Conservation (phyloP, 1,140 invertebrate genomes). For the Globodera rostochiensis region DNA sequence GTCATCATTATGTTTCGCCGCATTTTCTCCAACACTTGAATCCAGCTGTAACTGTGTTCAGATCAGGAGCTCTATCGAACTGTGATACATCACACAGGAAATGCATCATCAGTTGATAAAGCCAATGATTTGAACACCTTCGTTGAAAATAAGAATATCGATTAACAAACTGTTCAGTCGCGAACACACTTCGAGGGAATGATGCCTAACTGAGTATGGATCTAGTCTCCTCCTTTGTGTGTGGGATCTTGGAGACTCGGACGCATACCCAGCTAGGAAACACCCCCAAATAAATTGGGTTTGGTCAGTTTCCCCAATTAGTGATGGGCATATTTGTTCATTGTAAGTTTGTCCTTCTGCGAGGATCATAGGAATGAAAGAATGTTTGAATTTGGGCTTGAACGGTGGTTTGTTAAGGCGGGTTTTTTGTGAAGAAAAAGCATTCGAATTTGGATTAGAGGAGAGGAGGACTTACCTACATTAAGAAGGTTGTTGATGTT, state of each 20-base stretch:
- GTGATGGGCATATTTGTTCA: no score
- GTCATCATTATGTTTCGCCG: no score
- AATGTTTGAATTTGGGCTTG: no score
- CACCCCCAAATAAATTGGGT: conserved; percentile 4
- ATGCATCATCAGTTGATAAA: conserved; percentile 44
- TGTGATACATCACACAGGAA: conserved; percentile 39
- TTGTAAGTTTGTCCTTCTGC: no score
- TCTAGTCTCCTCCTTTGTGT: conserved; percentile 35
- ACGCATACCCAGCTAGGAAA: conserved; percentile 33
- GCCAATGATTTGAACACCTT: conserved; percentile 12
- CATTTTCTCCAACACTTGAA: no score
- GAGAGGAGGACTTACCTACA: not conserved
- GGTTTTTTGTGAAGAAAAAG: no score
- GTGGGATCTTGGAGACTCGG: conserved; percentile 22
- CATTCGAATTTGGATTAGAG: not conserved
- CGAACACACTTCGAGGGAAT: conserved; percentile 6
- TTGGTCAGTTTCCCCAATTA: not conserved
- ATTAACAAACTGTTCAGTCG: not conserved
- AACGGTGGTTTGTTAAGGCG: no score
- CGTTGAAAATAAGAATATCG: not conserved
- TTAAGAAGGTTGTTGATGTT: not conserved
- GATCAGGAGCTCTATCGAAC: conserved; percentile 46
- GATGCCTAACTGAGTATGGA: conserved; percentile 47
- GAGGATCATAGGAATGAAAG: no score
- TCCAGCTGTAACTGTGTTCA: not conserved